Evolutionary conservation across 2,888 invertebrate species (phyloP), one percentile per base, ranked within the genome.

Genomic region (Polietes domitor): DNA sequence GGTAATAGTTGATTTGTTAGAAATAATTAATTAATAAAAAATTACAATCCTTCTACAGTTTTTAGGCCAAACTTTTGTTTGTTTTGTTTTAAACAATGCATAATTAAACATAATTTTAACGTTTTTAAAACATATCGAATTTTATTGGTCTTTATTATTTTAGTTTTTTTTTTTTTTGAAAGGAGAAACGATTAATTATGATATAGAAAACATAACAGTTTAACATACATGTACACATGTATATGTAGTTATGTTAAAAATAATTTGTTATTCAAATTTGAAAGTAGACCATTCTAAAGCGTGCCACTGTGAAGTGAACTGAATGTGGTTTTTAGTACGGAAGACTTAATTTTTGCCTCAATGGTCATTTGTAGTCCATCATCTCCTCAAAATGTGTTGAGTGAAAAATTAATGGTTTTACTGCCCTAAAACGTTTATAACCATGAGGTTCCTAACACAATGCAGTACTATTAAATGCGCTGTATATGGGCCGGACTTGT

Each of bases 181-280:
- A 77, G 77, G 81, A 47, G 7, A 61, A 43, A 50, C 58, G 28
- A 70, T 77, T 61, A 63, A 82, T 63, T 53, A 26, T 41, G 58
- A 19, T 17, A 26, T 58, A 55, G 17, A 15, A 72, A 72, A n/a
- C 12, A 63, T 68, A 70, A 41, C 6, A 74, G 24, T 37, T 72
- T 9, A 78, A 50, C 15, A 37, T 53, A 50, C 15, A 37, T 53
- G 15, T 63, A 24, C n/a, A 21, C n/a, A 1, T 55, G n/a, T 17
- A 26, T 24, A 15, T 26, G 58, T 24, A 10, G 1, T 21, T 58
- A 12, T 12, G 12, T 58, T 58, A 58, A 24, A 1, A 24, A 19
- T 12, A 58, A 58, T 26, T 58, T 5, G 5, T 4, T 58, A 58
- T 58, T 58, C 10, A 58, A 58, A 26, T 58, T 58, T 58, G 58